These are phyloP conservation scores for Oryzaephilus surinamensis DNA, from an alignment of 1,140 invertebrate genomes.

Conservation along the genomic window DNA sequence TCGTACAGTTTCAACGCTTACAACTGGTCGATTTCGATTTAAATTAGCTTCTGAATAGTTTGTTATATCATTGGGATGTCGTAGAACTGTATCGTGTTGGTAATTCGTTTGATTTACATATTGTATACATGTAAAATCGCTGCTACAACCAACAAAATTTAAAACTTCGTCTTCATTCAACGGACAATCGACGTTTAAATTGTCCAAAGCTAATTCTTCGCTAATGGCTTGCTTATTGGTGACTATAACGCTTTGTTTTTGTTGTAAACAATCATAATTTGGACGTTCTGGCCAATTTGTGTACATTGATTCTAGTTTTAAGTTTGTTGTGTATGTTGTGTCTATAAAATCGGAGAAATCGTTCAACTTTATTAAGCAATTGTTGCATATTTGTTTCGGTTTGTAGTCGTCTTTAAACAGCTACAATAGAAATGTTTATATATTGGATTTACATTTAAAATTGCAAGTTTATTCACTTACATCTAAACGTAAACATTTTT, in stretches of 20 bases:
- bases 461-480: no score
- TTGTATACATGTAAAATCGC: no score
- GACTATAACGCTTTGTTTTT: conserved; percentile 9
- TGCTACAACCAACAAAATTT: conserved; percentile 5
- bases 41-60: no score
- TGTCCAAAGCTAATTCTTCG: conserved; percentile 3
- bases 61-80: no score
- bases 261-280: conserved; percentile 1
- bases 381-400: conserved; percentile 12
- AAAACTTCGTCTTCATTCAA: conserved; percentile 8
- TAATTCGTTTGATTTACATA: conserved; percentile 5
- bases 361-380: conserved; percentile 9
- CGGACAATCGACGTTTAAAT: no score
- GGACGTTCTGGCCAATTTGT: conserved; percentile 3
- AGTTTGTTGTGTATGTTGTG: conserved; percentile 6
- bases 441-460: conserved; percentile 1
- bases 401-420: conserved; percentile 14
- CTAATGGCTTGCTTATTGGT: conserved; percentile 4
- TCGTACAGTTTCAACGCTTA: no score
- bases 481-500: conserved; percentile 14
- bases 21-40: no score
- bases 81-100: conserved; percentile 3
- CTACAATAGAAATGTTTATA: conserved; percentile 8
- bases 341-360: conserved; percentile 11
- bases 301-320: conserved; percentile 13